Evolutionary conservation across 2,888 invertebrate genomes (phyloP), one percentile per base, ranked within the genome.

Genomic region (Hoplodrina ambigua): DNA sequence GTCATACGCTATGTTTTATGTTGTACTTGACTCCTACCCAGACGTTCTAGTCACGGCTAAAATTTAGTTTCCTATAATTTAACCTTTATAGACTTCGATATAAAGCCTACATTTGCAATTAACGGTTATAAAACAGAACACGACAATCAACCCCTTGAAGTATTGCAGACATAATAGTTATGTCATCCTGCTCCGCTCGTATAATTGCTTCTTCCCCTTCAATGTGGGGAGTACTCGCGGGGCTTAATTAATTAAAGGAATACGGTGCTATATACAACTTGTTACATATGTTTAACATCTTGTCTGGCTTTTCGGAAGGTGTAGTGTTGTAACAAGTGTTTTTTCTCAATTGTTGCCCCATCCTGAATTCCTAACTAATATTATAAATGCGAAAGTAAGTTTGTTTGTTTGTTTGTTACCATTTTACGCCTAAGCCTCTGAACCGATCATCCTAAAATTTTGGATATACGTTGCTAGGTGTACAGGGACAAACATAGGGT

Each of bases 221-320:
- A 54, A 46, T 30, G 66, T 64, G 17, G 2, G 44, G 41, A 41
- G 53, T 11, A 37, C 37, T 52, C 33, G 59, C 65, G 37, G 33
- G 52, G 59, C 33, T 71, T 80, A 66, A 81, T 74, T 71, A 74
- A 71, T 68, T 57, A 68, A 44, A 70, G 68, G 37, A 70, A 62
- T 67, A 62, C 50, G 52, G 10, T n/a, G n/a, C 50, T 25, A 37
- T 59, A 63, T 2, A 77, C 58, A 72, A 68, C 55, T 59, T 52
- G 54, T 55, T 57, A 60, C 19, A 25, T 64, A 78, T 57, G 63
- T 72, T 60, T 1, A 63, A 50, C 63, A 67, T 60, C n/a, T 55
- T 52, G 61, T 65, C 49, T 44, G 17, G 33, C 8, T 17, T n/a
- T 57, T 57, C 11, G 33, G 3, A 53, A 41, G 4, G 37, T 55